Evolutionary conservation across 2,113 vertebrate species (phyloP), one percentile per base, ranked within the genome.

Genomic region (Mormyrus lacerda): DNA sequence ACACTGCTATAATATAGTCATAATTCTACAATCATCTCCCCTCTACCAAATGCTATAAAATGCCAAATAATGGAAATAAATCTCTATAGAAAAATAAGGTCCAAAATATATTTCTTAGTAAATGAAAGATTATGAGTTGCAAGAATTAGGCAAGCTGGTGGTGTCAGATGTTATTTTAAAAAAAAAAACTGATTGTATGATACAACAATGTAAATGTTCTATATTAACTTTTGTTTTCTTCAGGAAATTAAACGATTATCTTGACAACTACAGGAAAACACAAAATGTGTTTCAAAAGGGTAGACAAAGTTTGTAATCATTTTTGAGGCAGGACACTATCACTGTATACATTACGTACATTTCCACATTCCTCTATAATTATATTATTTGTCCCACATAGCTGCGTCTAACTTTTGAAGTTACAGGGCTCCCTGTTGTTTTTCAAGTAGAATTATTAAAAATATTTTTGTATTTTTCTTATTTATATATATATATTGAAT

Each of bases 401-500:
- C 31, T 42, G 73, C 17, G 5, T 79, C 4, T 79, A 42, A 79
- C 73, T 79, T 19, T 42, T 19, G 73, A 79, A 79, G 35, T 79
- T 79, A 19, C 31, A 19, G 4, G 35, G 17, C 13, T 79, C 69
- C 13, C 69, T 79, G 35, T 42, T 84, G 35, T 47, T 47, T 84
- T 84, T 44, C 19, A 24, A 45, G 82, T 44, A 84, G 82, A 84
- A 47, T n/a, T 45, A 47, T 45, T n/a, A 44, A 21, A 84, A 84
- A 84, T 84, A 84, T 84, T 84, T 84, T 84, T 84, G 82, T 84
- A 84, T 84, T 45, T 44, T 84, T 84, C 44, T n/a, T 84, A 47
- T 44, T 42, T 79, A 79, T 79, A 39, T 42, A 65, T 73, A n/a
- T n/a, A 45, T 84, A 45, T 84, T n/a, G 82, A 47, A 44, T 47